Conservation (phyloP, 2,113 vertebrate genomes). For the Nannobrachium achirus region DNA sequence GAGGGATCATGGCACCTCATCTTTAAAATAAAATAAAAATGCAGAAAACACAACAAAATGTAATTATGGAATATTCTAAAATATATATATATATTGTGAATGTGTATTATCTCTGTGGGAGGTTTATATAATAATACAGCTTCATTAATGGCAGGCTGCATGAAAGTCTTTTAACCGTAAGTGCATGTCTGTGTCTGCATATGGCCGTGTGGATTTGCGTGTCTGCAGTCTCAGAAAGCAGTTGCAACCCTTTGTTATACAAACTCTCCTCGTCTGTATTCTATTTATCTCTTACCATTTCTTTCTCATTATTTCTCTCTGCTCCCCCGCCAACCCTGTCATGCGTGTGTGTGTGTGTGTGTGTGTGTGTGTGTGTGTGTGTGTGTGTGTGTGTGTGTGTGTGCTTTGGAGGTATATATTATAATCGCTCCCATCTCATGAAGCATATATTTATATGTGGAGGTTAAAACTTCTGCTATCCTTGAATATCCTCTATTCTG, state of each 20-base stretch:
- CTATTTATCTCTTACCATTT: slow-evolving; percentile 39
- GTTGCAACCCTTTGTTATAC: too few species aligned
- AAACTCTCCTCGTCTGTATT: slow-evolving; percentile 53
- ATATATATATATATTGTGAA: too few species aligned
- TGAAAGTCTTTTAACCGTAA: too few species aligned
- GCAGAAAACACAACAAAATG: too few species aligned
- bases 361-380: background rate
- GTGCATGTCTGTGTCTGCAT: too few species aligned
- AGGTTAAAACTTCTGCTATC: slow-evolving; percentile 25
- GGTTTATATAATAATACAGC: too few species aligned
- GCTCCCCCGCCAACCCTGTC: slow-evolving; percentile 49
- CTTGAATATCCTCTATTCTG: slow-evolving; percentile 24
- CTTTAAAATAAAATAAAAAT: too few species aligned
- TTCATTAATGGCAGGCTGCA: too few species aligned
- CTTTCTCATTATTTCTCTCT: slow-evolving; percentile 19
- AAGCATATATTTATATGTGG: slow-evolving; percentile 10
- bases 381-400: background rate
- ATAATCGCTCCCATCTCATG: slow-evolving; percentile 9
- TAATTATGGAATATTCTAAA: too few species aligned
- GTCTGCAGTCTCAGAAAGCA: background rate
- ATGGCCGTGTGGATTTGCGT: too few species aligned
- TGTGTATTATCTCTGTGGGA: too few species aligned
- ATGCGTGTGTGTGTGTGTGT: slow-evolving; percentile 48
- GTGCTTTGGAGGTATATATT: background rate
- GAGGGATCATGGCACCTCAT: too few species aligned